A percentile compares a stretch with the other conserved stretches of the same genome.
Evolutionary conservation across 1,140 invertebrate species (phyloP).

Genomic region (Thaumatotibia leucotreta): DNA sequence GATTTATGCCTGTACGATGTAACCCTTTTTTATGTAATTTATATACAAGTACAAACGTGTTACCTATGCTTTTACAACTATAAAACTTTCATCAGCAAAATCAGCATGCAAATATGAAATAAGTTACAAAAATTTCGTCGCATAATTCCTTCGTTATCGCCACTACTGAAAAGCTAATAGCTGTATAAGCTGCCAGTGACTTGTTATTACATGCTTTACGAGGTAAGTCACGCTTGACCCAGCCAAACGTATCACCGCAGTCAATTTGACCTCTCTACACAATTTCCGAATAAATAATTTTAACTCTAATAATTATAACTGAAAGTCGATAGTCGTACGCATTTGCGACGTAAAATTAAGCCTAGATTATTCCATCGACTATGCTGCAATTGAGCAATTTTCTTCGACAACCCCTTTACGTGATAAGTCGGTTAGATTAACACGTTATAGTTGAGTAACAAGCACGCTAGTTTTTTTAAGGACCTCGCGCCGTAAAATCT

Average conservation of each 20-base stretch:
- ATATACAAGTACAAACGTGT: too few species aligned
- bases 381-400: constrained; percentile 58
- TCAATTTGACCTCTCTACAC: not conserved
- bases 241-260: constrained; percentile 13
- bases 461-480: not conserved
- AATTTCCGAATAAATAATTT: not conserved
- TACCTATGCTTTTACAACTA: not conserved
- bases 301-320: not conserved
- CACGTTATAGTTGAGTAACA: constrained; percentile 29
- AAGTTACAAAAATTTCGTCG: constrained; percentile 1
- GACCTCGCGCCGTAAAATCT: not conserved
- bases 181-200: constrained; percentile 31
- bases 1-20: too few species aligned
- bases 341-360: not conserved
- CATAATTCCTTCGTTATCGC: constrained; percentile 4
- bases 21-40: too few species aligned
- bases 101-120: not conserved
- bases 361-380: constrained; percentile 8
- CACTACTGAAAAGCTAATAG: constrained; percentile 32
- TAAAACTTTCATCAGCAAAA: not conserved
- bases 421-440: constrained; percentile 54
- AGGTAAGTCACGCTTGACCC: constrained; percentile 56
- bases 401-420: constrained; percentile 42
- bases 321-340: not conserved
- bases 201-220: constrained; percentile 51